Evolutionary conservation across 2,888 invertebrate species (phyloP).

Genomic region (Anagyrus pseudococci): DNA sequence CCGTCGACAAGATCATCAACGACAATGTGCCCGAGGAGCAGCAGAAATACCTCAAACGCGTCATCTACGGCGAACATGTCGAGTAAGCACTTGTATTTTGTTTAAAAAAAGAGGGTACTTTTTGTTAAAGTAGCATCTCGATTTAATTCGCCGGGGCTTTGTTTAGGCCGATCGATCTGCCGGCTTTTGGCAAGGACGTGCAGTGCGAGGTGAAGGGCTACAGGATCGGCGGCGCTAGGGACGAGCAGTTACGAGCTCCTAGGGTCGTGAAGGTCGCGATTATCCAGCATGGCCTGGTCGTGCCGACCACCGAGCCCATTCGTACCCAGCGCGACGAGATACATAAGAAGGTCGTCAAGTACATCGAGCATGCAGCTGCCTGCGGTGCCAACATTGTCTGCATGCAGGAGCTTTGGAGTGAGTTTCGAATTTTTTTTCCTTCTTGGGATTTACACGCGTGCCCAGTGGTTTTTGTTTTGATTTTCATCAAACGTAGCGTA

Average conservation of each 20-base stretch:
- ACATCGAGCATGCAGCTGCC: constrained; percentile 77
- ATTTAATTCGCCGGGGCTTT: not conserved
- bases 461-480: too few species aligned
- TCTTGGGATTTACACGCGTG: not conserved
- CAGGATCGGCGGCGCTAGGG: constrained; percentile 68
- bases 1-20: constrained; percentile 66
- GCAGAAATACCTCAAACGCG: constrained; percentile 71
- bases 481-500: too few species aligned
- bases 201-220: constrained; percentile 80
- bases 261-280: constrained; percentile 81
- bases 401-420: constrained; percentile 97
- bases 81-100: constrained; percentile 21
- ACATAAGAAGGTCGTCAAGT: constrained; percentile 73
- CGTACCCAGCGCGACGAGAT: constrained; percentile 79
- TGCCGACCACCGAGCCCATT: constrained; percentile 77
- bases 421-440: constrained; percentile 54
- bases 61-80: constrained; percentile 77
- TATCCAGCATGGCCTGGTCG: constrained; percentile 86
- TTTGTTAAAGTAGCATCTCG: not conserved
- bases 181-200: constrained; percentile 55
- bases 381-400: constrained; percentile 89
- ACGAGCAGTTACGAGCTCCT: constrained; percentile 75
- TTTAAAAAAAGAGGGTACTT: not conserved
- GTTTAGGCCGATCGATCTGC: constrained; percentile 62
- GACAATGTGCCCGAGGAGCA: constrained; percentile 68